phyloP scores from a whole-genome alignment of 2,113 vertebrate genomes.

The Heterocephalus glaber region DNA sequence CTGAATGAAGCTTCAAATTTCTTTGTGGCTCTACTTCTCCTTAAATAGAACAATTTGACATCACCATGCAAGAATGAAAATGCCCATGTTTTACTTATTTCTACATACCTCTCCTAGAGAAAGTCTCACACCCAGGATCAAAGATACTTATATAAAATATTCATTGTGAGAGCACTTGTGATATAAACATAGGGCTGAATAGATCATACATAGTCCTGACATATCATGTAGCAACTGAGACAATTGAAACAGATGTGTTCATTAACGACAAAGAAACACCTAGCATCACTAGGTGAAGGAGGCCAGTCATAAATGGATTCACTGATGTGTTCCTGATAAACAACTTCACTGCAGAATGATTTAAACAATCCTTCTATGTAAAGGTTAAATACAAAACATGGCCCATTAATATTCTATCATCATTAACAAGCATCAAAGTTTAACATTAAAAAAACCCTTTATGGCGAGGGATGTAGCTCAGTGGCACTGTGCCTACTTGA shows the following conservation, averaged over 20 bases:
- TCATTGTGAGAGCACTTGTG: neutral
- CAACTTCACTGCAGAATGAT: neutral
- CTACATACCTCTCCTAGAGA: neutral
- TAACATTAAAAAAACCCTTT: neutral
- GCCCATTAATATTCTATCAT: neutral
- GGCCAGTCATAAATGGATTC: neutral
- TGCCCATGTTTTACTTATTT: neutral
- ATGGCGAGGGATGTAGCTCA: too few species aligned
- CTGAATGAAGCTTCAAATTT: neutral
- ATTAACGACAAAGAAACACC: neutral
- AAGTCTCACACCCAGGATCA: neutral
- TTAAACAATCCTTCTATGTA: neutral
- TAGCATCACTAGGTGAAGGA: fast-evolving
- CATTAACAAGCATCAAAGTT: neutral
- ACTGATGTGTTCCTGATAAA: neutral
- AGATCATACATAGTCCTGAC: fast-evolving
- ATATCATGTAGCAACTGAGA: neutral
- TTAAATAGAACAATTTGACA: neutral
- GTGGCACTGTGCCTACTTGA: too few species aligned
- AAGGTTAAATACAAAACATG: neutral
- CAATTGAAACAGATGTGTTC: fast-evolving
- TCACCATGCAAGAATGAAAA: neutral
- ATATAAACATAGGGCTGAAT: neutral
- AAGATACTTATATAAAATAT: neutral
- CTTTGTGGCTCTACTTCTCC: neutral